These are phyloP conservation scores for Euclidia mi DNA, from an alignment of 2,888 invertebrate species.

Conservation along the genomic window DNA sequence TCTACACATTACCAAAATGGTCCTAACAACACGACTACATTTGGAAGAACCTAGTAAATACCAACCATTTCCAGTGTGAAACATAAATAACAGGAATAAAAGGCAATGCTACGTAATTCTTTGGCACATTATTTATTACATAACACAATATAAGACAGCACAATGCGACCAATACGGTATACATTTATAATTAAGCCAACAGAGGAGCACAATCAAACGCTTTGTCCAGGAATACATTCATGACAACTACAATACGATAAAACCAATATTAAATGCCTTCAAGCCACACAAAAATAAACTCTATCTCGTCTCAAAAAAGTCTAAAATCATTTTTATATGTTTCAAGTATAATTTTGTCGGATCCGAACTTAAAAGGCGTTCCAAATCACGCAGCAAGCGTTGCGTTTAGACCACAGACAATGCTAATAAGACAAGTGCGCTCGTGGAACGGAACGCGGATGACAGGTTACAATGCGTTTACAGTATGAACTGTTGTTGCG, in stretches of 20 bases:
- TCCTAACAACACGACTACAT: too few relatives aligned
- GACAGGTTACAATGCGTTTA: slow-evolving; percentile 75
- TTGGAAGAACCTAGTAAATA: too few relatives aligned
- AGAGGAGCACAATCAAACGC: slow-evolving; percentile 71
- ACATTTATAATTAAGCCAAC: slow-evolving; percentile 78
- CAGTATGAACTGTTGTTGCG: slow-evolving; percentile 33
- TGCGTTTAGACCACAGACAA: slow-evolving; percentile 75
- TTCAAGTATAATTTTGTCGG: slow-evolving; percentile 49
- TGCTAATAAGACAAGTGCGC: slow-evolving; percentile 80
- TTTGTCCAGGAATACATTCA: slow-evolving; percentile 72
- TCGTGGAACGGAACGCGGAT: slow-evolving; percentile 75
- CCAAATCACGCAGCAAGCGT: slow-evolving; percentile 78
- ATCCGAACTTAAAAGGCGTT: slow-evolving; percentile 77
- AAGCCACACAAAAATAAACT: slow-evolving; percentile 29
- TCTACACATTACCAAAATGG: too few relatives aligned
- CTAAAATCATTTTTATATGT: slow-evolving; percentile 8
- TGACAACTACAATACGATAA: slow-evolving; percentile 62
- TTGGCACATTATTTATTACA: slow-evolving; percentile 49
- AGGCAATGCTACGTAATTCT: neutral
- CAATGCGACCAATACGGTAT: slow-evolving; percentile 64
- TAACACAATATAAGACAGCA: slow-evolving; percentile 60
- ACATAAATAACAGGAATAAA: neutral
- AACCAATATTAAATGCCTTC: slow-evolving; percentile 36
- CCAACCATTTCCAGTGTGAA: too few relatives aligned
- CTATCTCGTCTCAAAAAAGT: slow-evolving; percentile 29